A percentile compares a stretch with the other conserved stretches of the same genome.
These are phyloP conservation scores for Drosophila mettleri DNA, from an alignment of 2,888 invertebrate genomes.

Conservation along the genomic window DNA sequence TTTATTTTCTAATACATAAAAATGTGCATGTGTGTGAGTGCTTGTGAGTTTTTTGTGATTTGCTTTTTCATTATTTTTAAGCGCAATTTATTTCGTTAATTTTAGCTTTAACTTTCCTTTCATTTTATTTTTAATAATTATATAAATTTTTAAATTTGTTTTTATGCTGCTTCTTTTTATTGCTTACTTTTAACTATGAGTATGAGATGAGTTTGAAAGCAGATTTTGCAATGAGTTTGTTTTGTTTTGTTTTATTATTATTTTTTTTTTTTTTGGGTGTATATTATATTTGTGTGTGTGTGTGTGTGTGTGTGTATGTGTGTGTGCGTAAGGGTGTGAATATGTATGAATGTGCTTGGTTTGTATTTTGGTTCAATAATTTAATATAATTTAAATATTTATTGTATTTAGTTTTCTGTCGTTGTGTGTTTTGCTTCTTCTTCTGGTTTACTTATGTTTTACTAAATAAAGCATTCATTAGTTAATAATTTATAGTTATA, in stretches of 20 bases:
- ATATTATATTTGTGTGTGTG: conserved; percentile 30
- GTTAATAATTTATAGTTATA: conserved; percentile 43
- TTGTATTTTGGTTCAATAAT: conserved; percentile 72
- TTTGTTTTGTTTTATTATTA: conserved; percentile 39
- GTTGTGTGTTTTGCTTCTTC: conserved; percentile 27
- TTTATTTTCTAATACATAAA: conserved; percentile 60
- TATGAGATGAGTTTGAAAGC: conserved; percentile 79
- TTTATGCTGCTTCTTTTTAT: conserved; percentile 34
- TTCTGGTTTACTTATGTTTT: conserved; percentile 46
- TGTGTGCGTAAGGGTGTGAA: conserved; percentile 31
- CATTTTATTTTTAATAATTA: conserved; percentile 13
- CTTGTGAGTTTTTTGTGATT: conserved; percentile 1
- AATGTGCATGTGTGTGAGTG: conserved; percentile 32
- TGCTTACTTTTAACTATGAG: conserved; percentile 74
- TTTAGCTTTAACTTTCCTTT: conserved; percentile 35
- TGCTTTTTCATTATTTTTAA: conserved; percentile 26
- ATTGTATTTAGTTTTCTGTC: conserved; percentile 41
- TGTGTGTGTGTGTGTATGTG: conserved; percentile 25
- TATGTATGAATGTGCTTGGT: conserved; percentile 65
- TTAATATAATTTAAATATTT: conserved; percentile 66
- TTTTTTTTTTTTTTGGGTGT: no score
- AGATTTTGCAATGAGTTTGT: conserved; percentile 72
- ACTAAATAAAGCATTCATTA: conserved; percentile 75
- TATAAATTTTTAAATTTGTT: conserved; percentile 5
- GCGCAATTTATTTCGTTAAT: conserved; percentile 25